Conservation (phyloP, 2,797 vertebrate species). For the Nothura maculosa region DNA sequence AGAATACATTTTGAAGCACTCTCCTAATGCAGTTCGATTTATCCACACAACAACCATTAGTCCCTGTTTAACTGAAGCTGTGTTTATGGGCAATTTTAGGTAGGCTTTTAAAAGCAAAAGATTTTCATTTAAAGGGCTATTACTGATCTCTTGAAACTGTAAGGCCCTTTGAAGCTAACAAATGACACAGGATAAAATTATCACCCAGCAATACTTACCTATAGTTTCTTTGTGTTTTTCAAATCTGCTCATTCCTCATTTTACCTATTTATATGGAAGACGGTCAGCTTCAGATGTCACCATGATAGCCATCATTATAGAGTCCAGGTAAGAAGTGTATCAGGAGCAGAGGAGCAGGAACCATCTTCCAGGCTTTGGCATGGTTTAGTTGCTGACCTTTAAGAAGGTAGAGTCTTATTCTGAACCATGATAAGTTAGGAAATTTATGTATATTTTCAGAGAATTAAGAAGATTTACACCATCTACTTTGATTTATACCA, state of each 20-base stretch:
- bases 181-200: background rate
- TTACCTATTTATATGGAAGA: background rate
- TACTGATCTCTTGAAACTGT: background rate
- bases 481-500: background rate
- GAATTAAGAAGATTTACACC: background rate
- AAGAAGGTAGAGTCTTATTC: background rate
- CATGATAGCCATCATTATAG: background rate
- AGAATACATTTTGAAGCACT: background rate
- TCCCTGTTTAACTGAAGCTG: background rate
- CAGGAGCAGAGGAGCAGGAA: background rate
- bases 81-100: background rate
- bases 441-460: background rate
- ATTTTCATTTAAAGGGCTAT: background rate
- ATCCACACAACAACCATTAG: background rate
- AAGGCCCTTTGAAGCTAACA: background rate
- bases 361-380: background rate
- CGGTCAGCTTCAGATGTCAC: background rate
- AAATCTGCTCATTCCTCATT: background rate
- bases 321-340: background rate
- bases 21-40: background rate
- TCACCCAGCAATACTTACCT: background rate
- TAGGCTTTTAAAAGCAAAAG: background rate
- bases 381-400: background rate
- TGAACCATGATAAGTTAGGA: background rate
- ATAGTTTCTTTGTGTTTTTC: background rate